These are phyloP conservation scores for Indicator indicator DNA, from an alignment of 2,113 vertebrate genomes.

Conservation along the genomic window DNA sequence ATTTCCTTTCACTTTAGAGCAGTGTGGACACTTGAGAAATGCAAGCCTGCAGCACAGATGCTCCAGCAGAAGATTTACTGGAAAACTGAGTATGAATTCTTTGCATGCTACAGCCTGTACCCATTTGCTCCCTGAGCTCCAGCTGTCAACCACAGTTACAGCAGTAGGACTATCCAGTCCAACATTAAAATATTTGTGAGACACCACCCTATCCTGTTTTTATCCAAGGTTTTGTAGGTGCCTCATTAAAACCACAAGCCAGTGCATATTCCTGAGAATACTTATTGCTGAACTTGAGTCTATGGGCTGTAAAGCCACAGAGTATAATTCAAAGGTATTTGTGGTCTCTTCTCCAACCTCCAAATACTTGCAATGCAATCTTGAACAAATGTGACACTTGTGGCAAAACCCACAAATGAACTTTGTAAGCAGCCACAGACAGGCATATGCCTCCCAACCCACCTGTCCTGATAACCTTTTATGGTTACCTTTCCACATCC, in stretches of 20 bases:
- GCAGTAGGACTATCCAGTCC: neutral
- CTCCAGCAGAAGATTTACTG: neutral
- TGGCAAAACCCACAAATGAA: neutral
- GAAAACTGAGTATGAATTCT: neutral
- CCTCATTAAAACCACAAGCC: neutral
- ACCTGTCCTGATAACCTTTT: neutral
- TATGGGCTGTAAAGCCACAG: neutral
- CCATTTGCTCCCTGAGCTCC: conserved; percentile 24
- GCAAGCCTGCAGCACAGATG: conserved; percentile 49
- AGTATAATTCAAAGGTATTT: neutral
- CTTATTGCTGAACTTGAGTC: neutral
- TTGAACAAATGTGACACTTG: neutral
- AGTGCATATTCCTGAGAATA: neutral
- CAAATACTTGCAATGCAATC: neutral
- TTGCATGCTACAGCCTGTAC: conserved; percentile 24
- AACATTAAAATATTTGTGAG: neutral
- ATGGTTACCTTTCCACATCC: neutral
- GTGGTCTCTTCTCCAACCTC: neutral
- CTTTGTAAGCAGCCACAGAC: neutral
- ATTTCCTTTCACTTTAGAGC: conserved; percentile 40
- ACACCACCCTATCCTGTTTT: neutral
- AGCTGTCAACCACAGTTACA: conserved; percentile 28
- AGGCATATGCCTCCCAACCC: neutral
- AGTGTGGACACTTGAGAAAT: conserved; percentile 33
- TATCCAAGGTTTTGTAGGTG: neutral